These are phyloP conservation scores for Pollachius pollachius DNA, from an alignment of 2,113 vertebrate genomes.

Conservation along the genomic window DNA sequence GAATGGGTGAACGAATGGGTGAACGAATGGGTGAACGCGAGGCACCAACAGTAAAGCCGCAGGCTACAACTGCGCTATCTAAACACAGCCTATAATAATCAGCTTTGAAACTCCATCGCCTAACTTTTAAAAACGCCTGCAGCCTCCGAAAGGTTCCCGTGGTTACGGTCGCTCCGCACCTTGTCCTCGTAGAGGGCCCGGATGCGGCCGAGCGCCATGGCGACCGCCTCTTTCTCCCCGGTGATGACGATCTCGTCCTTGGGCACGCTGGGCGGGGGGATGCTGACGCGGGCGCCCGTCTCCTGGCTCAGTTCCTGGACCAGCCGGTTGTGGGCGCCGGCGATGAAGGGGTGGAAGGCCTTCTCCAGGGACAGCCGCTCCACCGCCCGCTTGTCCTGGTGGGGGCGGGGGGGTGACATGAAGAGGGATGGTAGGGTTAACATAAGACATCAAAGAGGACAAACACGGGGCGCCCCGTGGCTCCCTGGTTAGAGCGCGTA, in stretches of 20 bases:
- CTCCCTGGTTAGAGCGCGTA: too few species aligned
- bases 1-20: background rate
- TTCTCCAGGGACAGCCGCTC: conserved; percentile 76
- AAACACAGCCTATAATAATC: too few species aligned
- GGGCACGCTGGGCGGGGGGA: conserved; percentile 71
- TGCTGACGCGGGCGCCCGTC: conserved; percentile 73
- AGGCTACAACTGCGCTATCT: too few species aligned
- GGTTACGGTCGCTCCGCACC: conserved; percentile 41
- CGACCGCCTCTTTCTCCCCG: conserved; percentile 73
- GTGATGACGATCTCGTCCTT: conserved; percentile 79
- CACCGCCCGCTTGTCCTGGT: conserved; percentile 74
- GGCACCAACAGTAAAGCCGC: too few species aligned
- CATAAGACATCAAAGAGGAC: background rate
- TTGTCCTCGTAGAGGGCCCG: conserved; percentile 76
- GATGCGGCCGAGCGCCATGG: conserved; percentile 66
- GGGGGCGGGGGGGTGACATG: background rate
- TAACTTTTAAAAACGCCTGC: too few species aligned
- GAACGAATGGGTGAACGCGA: background rate
- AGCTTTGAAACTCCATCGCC: too few species aligned
- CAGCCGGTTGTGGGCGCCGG: conserved; percentile 71
- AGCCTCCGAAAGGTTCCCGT: too few species aligned
- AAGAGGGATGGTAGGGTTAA: background rate
- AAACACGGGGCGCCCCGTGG: too few species aligned
- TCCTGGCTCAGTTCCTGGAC: conserved; percentile 77
- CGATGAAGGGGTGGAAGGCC: conserved; percentile 74